Base-by-base conservation (phyloP, 2,113 vertebrate genomes). In the Platichthys flesus region DNA sequence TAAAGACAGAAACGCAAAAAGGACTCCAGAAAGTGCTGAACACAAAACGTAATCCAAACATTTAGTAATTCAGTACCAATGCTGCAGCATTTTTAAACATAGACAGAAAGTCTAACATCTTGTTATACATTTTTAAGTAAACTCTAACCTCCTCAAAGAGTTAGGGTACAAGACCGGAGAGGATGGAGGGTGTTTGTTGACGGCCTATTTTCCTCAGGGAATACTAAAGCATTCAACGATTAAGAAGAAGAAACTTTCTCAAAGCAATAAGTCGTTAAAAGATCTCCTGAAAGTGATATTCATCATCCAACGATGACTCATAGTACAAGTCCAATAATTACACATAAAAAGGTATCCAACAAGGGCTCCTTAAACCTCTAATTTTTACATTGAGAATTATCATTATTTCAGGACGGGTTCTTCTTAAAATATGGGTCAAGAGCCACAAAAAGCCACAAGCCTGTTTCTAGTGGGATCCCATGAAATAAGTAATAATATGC, bases 401-500 rank as follows among this genome's bases (percentile, higher is more conserved):
- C 28, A 64, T 87, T 59, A 86, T 68, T 77, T 74, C 9, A 18
- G 67, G 63, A 71, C 26, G 56, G 56, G 47, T 57, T 23, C 73
- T 63, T 76, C 64, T 71, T 35, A 57, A 88, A 89, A 83, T 83
- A 79, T 24, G 54, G 70, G 51, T 73, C 71, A 76, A 60, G 76
- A 73, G 54, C 59, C 14, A 63, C 72, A 84, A 71, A 24, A 18
- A 90, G 56, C 69, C 84, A 69, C 57, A 84, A 45, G 72, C 20
- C 55, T 83, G 58, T 87, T 84, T 85, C 76, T 78, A 83, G 84
- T 78, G 72, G 87, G 45, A 78, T 73, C 74, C 80, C 82, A 85
- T 86, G 54, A 90, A 87, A 84, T 83, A 72, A 77, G 74, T 85
- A 87, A 85, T 86, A 77, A 86, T 81, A 87, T 71, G 77, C 74